These are phyloP conservation scores for Halisarca cf. caerulea DNA, from an alignment of 37 sponge, comb jelly and placozoan genomes.

Conservation along the genomic window DNA sequence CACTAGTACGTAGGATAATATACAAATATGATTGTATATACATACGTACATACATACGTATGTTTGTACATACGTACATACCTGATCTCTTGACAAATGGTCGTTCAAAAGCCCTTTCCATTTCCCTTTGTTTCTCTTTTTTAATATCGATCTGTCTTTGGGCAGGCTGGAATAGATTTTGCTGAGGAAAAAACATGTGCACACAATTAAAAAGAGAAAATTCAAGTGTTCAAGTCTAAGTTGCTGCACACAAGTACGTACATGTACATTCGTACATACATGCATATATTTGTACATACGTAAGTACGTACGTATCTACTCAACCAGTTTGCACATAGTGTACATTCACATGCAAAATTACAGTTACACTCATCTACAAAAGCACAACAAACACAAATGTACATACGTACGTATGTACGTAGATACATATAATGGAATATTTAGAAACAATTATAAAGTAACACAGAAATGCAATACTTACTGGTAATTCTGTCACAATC, in stretches of 20 bases:
- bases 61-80: not conserved
- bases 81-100: slow-evolving; percentile 37
- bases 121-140: slow-evolving; percentile 69
- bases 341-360: too few relatives aligned
- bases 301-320: not conserved
- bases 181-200: slow-evolving; percentile 23
- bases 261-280: not conserved
- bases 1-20: too few relatives aligned
- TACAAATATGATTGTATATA: not conserved
- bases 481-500: slow-evolving; percentile 55
- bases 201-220: too few relatives aligned
- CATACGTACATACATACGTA: slow-evolving; percentile 14
- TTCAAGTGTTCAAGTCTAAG: too few relatives aligned
- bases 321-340: too few relatives aligned
- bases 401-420: not conserved
- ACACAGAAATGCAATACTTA: slow-evolving; percentile 30
- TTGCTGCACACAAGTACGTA: slow-evolving; percentile 12
- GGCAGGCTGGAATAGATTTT: slow-evolving; percentile 69
- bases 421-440: too few relatives aligned
- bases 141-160: slow-evolving; percentile 47
- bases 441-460: slow-evolving; percentile 61
- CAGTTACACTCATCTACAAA: too few relatives aligned
- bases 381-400: not conserved
- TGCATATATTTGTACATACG: too few relatives aligned
- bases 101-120: slow-evolving; percentile 80